Base-by-base conservation (phyloP, 2,888 invertebrate genomes). In the Chydorus sphaericus region DNA sequence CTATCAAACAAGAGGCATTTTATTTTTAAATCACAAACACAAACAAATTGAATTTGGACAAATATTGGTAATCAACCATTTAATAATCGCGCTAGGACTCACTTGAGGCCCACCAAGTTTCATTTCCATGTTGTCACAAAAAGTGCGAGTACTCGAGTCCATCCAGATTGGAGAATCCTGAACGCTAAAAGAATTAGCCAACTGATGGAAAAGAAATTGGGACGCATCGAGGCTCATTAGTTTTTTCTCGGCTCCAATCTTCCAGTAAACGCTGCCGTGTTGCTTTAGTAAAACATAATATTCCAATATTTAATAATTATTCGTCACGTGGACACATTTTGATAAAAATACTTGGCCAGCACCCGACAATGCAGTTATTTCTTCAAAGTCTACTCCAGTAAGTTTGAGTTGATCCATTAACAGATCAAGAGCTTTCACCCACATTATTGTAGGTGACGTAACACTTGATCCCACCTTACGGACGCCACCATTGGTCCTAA, bases 221-320 rank as follows among this genome's bases (percentile, higher is more conserved):
- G 79, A 78, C 0, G 87, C 73, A 54, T 86, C 77, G 28, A 94
- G 72, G 48, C 71, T 77, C 55, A 71, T 67, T 18, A 97, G 72
- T 0, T 75, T 75, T 14, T 75, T 64, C 55, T 79, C 76, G 0
- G 87, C 81, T 14, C 85, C 85, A 59, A 76, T 80, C 49, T 82
- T 80, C 97, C 97, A 97, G 73, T 88, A 97, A 0, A 97, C 85
- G 44, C 93, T 92, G 1, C 96, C 96, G 70, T 97, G 97, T 86
- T 97, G 96, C 87, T 96, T 68, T 33, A 65, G 26, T n/a, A 36
- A n/a, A 37, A 36, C 16, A 51, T 6, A 48, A n/a, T 36, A 2
- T 1, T 30, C 28, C 14, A 8, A n/a, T 2, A 38, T 16, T 44
- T 29, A 38, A 7, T 14, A 5, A 11, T 50, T 20, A n/a, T 23